Evolutionary conservation across 2,797 vertebrate genomes (phyloP).

Genomic region (Salarias fasciatus): DNA sequence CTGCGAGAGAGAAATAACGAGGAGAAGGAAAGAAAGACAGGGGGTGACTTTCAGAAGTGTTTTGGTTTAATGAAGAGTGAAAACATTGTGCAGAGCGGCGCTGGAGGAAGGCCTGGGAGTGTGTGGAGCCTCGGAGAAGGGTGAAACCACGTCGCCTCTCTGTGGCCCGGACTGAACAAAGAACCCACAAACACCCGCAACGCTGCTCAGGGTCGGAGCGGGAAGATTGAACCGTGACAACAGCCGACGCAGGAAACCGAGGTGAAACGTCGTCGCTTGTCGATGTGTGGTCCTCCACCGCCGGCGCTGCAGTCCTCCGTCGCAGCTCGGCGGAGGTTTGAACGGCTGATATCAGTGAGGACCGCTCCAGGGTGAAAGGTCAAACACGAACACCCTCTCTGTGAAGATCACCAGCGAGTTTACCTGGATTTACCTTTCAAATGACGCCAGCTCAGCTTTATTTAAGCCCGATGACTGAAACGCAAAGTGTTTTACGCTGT

Average conservation of each 20-base stretch:
- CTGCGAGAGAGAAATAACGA: constrained; percentile 27
- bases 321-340: constrained; percentile 48
- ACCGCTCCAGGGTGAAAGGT: constrained; percentile 53
- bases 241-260: constrained; percentile 45
- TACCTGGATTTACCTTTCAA: constrained; percentile 33
- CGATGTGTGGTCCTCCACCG: constrained; percentile 30
- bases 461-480: not conserved
- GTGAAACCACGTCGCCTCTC: too few species aligned
- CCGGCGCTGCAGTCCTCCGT: constrained; percentile 31
- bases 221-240: constrained; percentile 43
- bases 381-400: constrained; percentile 45
- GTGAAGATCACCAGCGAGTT: constrained; percentile 42
- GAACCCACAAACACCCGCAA: constrained; percentile 26
- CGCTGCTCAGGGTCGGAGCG: constrained; percentile 8
- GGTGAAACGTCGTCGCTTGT: constrained; percentile 39
- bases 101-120: not conserved
- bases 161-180: too few species aligned
- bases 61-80: constrained; percentile 21
- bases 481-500: not conserved
- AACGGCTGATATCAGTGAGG: constrained; percentile 42
- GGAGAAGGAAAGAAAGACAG: constrained; percentile 30
- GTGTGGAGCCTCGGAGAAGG: too few species aligned
- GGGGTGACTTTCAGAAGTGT: constrained; percentile 50
- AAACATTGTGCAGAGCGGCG: not conserved
- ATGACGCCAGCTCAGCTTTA: constrained; percentile 30